These are phyloP conservation scores for Atlantisia rogersi DNA, from an alignment of 2,113 vertebrate genomes.

Conservation along the genomic window DNA sequence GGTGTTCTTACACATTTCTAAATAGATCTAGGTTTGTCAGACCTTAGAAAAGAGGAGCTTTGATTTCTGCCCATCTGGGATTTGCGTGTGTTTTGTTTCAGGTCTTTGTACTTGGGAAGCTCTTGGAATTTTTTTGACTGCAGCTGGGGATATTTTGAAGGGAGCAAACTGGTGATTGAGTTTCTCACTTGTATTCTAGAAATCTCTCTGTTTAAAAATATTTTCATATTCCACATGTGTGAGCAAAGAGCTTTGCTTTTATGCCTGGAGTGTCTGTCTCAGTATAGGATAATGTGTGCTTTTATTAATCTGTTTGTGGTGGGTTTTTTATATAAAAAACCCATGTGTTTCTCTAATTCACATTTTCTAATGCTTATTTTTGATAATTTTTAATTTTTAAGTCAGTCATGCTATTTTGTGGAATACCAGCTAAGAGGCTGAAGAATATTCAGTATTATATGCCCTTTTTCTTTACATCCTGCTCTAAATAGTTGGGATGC, in stretches of 20 bases:
- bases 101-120: neutral
- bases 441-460: neutral
- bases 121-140: neutral
- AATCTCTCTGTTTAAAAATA: neutral
- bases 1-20: neutral
- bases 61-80: neutral
- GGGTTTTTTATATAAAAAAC: neutral
- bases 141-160: neutral
- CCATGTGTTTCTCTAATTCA: accelerated
- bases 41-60: neutral
- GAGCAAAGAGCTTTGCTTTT: neutral
- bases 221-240: neutral
- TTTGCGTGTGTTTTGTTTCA: neutral
- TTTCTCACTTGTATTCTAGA: neutral
- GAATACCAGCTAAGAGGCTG: neutral
- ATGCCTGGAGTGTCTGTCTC: neutral
- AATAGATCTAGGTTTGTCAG: neutral
- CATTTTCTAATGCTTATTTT: neutral
- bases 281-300: neutral
- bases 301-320: neutral
- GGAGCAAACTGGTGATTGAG: neutral
- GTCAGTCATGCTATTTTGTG: neutral
- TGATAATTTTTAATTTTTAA: neutral
- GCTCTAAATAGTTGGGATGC: neutral
- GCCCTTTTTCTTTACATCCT: neutral